Evolutionary conservation across 2,888 invertebrate genomes (phyloP).

Genomic region (Temnothorax unifasciatus): DNA sequence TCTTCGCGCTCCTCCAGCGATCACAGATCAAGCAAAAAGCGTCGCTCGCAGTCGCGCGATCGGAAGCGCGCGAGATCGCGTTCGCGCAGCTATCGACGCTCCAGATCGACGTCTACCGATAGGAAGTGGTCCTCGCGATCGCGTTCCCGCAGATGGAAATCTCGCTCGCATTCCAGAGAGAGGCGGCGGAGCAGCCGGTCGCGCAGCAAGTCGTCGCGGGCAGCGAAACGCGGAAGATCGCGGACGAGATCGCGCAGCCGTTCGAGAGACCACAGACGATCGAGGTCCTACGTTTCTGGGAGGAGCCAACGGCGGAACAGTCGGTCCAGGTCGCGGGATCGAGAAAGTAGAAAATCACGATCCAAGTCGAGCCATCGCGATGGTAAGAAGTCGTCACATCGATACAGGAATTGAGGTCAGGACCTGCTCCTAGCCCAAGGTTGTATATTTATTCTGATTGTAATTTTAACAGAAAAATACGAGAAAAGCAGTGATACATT

Average conservation of each 20-base stretch:
- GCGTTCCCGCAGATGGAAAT: constrained; percentile 77
- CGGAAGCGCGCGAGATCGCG: constrained; percentile 75
- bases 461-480: constrained; percentile 54
- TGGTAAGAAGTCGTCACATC: constrained; percentile 85
- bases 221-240: constrained; percentile 75
- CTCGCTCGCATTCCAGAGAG: constrained; percentile 77
- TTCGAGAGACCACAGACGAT: constrained; percentile 77
- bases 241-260: constrained; percentile 77
- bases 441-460: constrained; percentile 75
- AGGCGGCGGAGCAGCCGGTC: constrained; percentile 77
- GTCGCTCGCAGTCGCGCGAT: constrained; percentile 78
- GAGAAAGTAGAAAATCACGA: constrained; percentile 78
- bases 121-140: constrained; percentile 79
- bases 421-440: constrained; percentile 73
- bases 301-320: constrained; percentile 76
- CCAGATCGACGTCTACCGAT: constrained; percentile 71
- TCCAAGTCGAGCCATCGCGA: constrained; percentile 83
- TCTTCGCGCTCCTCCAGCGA: constrained; percentile 81
- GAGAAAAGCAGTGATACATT: not conserved
- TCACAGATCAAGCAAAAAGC: constrained; percentile 76
- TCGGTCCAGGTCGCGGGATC: constrained; percentile 78
- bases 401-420: constrained; percentile 84
- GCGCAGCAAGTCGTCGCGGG: constrained; percentile 75
- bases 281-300: constrained; percentile 79
- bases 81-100: constrained; percentile 74